Base-by-base conservation (phyloP, 2,797 vertebrate species). In the Sandelia bainsii region DNA sequence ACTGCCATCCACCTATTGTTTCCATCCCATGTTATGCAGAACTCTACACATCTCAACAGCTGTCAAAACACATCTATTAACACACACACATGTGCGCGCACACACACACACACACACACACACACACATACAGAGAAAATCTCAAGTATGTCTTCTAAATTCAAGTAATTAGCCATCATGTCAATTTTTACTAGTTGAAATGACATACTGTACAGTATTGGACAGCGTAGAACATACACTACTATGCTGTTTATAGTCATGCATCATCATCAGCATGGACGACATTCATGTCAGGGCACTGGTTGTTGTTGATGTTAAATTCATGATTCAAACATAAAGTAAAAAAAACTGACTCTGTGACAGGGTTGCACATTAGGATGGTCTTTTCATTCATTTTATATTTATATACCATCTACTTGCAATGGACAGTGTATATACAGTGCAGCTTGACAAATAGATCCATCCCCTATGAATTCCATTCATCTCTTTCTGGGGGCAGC, bases 301-400 rank as follows among this genome's bases (percentile, higher is more conserved):
- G 49, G 58, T 14, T 44, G 40, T 52, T 56, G 39, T 40, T 12
- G 39, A 82, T 89, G 72, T 67, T 83, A 81, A 80, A 88, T 85
- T 79, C 75, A 87, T 82, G 79, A 83, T 69, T 65, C 23, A 0
- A 82, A 76, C 53, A 70, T 73, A 61, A 69, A 45, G 17, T 45
- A 45, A 45, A 76, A n/a, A 69, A 65, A 51, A 74, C 20, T 20
- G 25, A 50, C 16, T 57, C 22, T 20, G 17, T 61, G 34, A 73
- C 69, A 62, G 69, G 14, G 27, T 37, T 11, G 16, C 48, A 72
- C 42, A 69, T 0, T 9, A 52, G 10, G 51, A 63, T 50, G 65
- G 3, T 69, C 53, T 63, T 77, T 79, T 39, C 52, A 54, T 56
- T 27, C 39, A 67, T 67, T 34, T 69, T 42, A 53, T 84, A 72